Evolutionary conservation across 2,113 vertebrate species (phyloP).

Genomic region (Poeciliopsis retropinna): DNA sequence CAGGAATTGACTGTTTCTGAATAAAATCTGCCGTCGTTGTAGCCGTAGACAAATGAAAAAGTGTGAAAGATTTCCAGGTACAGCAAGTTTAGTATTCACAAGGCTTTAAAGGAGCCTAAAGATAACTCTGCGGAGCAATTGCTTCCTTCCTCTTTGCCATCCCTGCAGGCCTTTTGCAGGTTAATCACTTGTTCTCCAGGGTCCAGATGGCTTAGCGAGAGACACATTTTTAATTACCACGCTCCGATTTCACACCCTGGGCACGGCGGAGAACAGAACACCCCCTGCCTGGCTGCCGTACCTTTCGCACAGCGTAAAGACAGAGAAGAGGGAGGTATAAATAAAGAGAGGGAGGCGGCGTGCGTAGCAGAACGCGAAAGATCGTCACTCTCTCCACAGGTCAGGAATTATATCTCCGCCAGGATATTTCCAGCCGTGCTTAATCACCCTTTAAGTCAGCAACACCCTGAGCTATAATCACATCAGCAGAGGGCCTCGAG

Average conservation of each 20-base stretch:
- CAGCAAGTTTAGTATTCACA: background rate
- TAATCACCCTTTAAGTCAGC: conserved; percentile 62
- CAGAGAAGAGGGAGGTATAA: conserved; percentile 18
- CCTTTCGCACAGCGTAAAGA: conserved; percentile 29
- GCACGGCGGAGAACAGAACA: conserved; percentile 54
- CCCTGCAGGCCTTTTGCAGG: conserved; percentile 50
- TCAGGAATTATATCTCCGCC: conserved; percentile 60
- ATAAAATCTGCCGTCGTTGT: background rate
- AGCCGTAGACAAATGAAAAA: background rate
- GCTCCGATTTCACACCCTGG: conserved; percentile 66
- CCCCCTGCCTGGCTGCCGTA: conserved; percentile 39
- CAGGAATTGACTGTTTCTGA: no score
- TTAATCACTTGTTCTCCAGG: conserved; percentile 61
- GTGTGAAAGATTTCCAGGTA: background rate
- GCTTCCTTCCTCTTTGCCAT: conserved; percentile 22
- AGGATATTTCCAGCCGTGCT: conserved; percentile 56
- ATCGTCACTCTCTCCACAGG: conserved; percentile 58
- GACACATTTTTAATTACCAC: conserved; percentile 74
- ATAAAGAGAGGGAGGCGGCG: conserved; percentile 22
- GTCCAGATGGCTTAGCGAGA: conserved; percentile 62
- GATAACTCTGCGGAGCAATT: conserved; percentile 1
- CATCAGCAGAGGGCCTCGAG: conserved; percentile 40
- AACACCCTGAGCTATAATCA: conserved; percentile 53
- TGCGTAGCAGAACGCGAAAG: conserved; percentile 36
- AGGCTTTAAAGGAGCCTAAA: background rate